phyloP scores from a whole-genome alignment of 2,888 invertebrate species.

The Chydorus sphaericus region DNA sequence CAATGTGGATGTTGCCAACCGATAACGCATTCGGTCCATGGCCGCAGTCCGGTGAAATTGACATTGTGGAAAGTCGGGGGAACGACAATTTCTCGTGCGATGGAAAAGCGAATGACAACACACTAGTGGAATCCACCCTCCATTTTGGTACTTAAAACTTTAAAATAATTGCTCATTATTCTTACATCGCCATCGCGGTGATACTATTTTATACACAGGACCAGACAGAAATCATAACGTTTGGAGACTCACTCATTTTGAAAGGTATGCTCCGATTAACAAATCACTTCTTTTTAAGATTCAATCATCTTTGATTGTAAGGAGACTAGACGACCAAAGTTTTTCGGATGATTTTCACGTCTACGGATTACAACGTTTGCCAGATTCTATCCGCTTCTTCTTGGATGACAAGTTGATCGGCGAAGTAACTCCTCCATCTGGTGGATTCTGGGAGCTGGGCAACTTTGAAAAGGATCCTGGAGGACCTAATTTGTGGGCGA shows the following conservation, averaged over 20 bases:
- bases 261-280: conserved; percentile 16
- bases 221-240: conserved; percentile 23
- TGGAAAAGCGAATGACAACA: conserved; percentile 17
- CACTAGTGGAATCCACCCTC: conserved; percentile 27
- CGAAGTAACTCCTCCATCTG: conserved; percentile 12
- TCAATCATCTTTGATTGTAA: neutral
- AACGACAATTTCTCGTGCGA: conserved; percentile 21
- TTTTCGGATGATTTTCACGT: conserved; percentile 23
- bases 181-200: conserved; percentile 21
- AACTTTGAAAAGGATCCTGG: conserved; percentile 5
- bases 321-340: neutral
- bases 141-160: conserved; percentile 29
- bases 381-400: conserved; percentile 10
- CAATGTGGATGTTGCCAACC: conserved; percentile 28
- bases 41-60: conserved; percentile 31
- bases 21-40: conserved; percentile 27
- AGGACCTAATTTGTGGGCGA: conserved; percentile 13
- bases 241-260: conserved; percentile 22
- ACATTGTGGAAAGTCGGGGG: conserved; percentile 29
- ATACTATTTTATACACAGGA: neutral
- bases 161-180: too few species aligned
- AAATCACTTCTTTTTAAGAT: neutral
- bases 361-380: conserved; percentile 26
- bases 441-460: conserved; percentile 17
- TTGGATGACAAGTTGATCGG: conserved; percentile 12